phyloP scores from a whole-genome alignment of 2,797 vertebrate genomes.

The Phataginus tetradactyla region DNA sequence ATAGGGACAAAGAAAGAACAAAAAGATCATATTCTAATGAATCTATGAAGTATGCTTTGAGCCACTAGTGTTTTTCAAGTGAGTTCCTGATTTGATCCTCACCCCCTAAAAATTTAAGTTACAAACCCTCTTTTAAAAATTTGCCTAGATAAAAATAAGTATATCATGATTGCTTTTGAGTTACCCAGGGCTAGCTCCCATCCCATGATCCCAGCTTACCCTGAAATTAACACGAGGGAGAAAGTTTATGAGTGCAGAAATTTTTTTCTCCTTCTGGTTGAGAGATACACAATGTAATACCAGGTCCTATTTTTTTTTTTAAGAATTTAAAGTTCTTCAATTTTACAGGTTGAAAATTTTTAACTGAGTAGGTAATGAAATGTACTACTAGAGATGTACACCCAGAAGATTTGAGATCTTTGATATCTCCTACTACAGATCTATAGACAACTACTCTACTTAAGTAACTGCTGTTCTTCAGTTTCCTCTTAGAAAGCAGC shows the following conservation, averaged over 20 bases:
- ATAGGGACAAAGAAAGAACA: neutral
- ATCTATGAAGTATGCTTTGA: neutral
- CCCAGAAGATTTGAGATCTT: neutral
- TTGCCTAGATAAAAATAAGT: neutral
- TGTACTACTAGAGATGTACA: neutral
- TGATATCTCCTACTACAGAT: neutral
- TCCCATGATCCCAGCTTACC: neutral
- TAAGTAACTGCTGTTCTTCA: neutral
- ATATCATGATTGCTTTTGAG: neutral
- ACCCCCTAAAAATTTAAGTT: neutral
- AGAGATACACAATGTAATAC: neutral
- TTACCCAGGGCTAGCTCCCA: neutral
- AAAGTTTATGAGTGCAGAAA: neutral
- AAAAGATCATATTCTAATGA: neutral
- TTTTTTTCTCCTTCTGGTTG: neutral
- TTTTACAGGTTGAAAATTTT: neutral
- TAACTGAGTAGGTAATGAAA: neutral
- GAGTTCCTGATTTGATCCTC: neutral
- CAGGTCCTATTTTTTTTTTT: neutral
- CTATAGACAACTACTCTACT: neutral
- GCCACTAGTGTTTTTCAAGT: neutral
- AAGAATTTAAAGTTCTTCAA: neutral
- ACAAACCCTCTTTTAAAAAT: neutral
- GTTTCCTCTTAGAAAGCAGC: neutral
- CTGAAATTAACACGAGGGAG: neutral